A percentile compares a stretch with the other conserved stretches of the same genome.
Conservation (phyloP, 2,113 vertebrate genomes). For the Macquaria australasica region DNA sequence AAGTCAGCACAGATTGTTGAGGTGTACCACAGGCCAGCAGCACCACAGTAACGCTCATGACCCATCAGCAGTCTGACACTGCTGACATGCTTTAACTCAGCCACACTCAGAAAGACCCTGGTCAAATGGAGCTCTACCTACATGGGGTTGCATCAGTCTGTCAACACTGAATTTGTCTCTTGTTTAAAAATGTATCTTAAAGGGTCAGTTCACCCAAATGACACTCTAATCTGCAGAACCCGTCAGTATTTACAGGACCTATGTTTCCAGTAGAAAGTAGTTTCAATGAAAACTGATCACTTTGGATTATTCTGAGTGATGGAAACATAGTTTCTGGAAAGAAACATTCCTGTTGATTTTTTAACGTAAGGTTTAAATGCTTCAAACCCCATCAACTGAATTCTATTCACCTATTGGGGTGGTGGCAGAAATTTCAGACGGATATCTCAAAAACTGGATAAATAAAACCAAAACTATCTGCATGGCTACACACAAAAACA, state of each 20-base stretch:
- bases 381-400: not conserved
- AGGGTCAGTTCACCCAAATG: not conserved
- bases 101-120: slow-evolving; percentile 27
- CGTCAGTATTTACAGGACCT: not conserved
- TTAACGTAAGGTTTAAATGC: not conserved
- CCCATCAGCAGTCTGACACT: slow-evolving; percentile 54
- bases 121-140: slow-evolving; percentile 5
- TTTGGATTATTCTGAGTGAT: not conserved
- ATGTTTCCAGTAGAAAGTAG: not conserved
- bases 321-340: not conserved
- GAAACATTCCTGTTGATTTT: not conserved
- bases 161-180: not conserved
- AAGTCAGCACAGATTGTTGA: slow-evolving; percentile 76
- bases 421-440: no score
- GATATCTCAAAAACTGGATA: not conserved
- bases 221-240: not conserved
- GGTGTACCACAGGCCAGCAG: slow-evolving; percentile 65
- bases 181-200: not conserved
- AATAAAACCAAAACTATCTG: not conserved
- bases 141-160: not conserved
- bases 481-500: not conserved
- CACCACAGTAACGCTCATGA: slow-evolving; percentile 61
- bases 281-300: not conserved
- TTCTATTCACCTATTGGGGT: not conserved
- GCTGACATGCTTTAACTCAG: slow-evolving; percentile 60